Evolutionary conservation across 2,888 invertebrate species (phyloP).

Genomic region (Teleogryllus oceanicus): DNA sequence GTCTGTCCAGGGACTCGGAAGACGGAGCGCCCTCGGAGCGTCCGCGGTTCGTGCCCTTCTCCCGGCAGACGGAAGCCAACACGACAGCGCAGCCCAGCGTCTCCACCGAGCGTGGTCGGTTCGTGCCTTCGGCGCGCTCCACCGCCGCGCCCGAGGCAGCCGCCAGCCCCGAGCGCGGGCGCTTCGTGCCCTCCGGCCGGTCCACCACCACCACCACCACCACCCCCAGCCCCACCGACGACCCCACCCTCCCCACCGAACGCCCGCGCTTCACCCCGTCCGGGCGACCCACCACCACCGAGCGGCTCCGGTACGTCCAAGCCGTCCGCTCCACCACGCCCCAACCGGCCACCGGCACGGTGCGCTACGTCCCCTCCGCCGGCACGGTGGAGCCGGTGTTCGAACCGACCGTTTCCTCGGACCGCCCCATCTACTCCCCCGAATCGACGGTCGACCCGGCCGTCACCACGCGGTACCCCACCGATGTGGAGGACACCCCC

Average conservation of each 20-base stretch:
- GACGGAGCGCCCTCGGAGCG: constrained; percentile 23
- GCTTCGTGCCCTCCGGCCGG: background rate
- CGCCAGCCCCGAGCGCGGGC: constrained; percentile 25
- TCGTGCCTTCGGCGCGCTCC: constrained; percentile 25
- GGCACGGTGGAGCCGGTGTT: background rate
- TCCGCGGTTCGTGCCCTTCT: constrained; percentile 23
- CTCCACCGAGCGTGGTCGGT: constrained; percentile 20
- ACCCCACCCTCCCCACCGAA: constrained; percentile 20
- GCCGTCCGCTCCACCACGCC: constrained; percentile 20
- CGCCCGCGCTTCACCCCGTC: constrained; percentile 20
- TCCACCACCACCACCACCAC: constrained; percentile 36
- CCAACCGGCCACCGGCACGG: constrained; percentile 9
- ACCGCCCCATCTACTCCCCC: too few relatives aligned
- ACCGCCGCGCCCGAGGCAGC: background rate
- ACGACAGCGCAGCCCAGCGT: constrained; percentile 19
- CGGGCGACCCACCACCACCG: constrained; percentile 22
- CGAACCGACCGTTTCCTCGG: background rate
- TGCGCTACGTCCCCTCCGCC: constrained; percentile 20
- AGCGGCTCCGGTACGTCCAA: background rate
- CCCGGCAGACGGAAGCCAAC: background rate
- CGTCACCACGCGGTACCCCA: background rate
- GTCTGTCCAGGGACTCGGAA: too few relatives aligned
- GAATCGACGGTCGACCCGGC: background rate
- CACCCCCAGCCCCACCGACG: background rate
- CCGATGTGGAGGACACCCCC: background rate